Evolutionary conservation across 2,888 invertebrate genomes (phyloP).

Genomic region (Parasteatoda lunata): DNA sequence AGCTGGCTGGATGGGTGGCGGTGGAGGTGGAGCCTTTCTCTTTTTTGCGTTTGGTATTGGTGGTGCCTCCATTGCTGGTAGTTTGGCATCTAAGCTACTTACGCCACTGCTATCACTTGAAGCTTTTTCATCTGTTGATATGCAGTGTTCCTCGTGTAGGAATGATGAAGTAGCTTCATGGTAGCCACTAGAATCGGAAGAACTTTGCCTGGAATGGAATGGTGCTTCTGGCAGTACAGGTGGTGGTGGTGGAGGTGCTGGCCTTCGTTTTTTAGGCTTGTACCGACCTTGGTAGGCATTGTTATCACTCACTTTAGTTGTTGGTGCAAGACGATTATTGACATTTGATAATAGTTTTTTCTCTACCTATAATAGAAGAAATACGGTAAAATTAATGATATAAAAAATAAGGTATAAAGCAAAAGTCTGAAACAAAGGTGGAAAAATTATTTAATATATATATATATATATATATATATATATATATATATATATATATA

Average conservation of each 20-base stretch:
- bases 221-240: constrained; percentile 71
- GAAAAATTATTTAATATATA: no score
- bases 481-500: no score
- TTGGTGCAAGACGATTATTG: not conserved
- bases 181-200: constrained; percentile 83
- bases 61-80: constrained; percentile 50
- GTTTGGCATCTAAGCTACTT: constrained; percentile 50
- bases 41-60: constrained; percentile 37
- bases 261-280: constrained; percentile 71
- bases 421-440: no score
- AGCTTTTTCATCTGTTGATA: constrained; percentile 32
- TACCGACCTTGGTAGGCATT: constrained; percentile 7
- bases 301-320: not conserved
- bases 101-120: constrained; percentile 65
- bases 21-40: constrained; percentile 66
- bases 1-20: constrained; percentile 20
- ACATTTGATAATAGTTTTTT: not conserved
- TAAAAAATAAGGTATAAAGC: no score
- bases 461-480: no score
- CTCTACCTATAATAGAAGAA: not conserved
- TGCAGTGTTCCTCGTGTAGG: constrained; percentile 78
- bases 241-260: constrained; percentile 75
- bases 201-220: constrained; percentile 81
- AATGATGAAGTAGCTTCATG: constrained; percentile 80
- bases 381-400: not conserved